phyloP scores from a whole-genome alignment of 2,113 vertebrate species.

The Leucosticte australis region DNA sequence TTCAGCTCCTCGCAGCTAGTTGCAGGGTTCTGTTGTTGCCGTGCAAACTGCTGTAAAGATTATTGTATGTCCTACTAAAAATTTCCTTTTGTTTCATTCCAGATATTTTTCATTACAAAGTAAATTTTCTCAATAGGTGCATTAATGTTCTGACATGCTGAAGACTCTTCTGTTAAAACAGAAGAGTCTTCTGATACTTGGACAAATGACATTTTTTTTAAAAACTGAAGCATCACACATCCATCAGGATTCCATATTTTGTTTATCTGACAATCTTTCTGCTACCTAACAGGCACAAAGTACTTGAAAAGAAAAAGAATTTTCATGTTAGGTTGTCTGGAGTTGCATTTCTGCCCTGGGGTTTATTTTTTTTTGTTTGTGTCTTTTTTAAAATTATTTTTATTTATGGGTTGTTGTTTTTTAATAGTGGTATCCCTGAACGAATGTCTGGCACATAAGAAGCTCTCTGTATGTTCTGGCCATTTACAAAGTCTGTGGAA shows the following conservation, averaged over 20 bases:
- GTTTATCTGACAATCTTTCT: not conserved
- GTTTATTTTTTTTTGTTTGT: not conserved
- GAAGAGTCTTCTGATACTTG: not conserved
- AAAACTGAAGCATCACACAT: not conserved
- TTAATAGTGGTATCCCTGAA: not conserved
- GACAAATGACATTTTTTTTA: not conserved
- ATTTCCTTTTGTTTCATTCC: not conserved
- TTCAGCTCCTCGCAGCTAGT: not conserved
- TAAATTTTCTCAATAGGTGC: not conserved
- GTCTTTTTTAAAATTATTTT: no score
- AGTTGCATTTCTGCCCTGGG: not conserved
- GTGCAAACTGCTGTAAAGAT: not conserved
- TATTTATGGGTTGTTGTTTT: not conserved
- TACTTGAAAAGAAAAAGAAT: not conserved
- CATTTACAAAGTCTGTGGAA: not conserved
- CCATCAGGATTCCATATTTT: not conserved
- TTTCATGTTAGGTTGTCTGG: not conserved
- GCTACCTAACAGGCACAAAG: not conserved
- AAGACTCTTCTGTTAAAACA: not conserved
- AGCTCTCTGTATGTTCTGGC: not conserved
- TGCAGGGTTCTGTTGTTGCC: not conserved
- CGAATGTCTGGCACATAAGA: not conserved
- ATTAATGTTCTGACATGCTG: not conserved
- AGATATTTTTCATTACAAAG: not conserved
- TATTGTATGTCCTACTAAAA: not conserved